Conservation (phyloP, 2,113 vertebrate genomes). For the Mus pahari region DNA sequence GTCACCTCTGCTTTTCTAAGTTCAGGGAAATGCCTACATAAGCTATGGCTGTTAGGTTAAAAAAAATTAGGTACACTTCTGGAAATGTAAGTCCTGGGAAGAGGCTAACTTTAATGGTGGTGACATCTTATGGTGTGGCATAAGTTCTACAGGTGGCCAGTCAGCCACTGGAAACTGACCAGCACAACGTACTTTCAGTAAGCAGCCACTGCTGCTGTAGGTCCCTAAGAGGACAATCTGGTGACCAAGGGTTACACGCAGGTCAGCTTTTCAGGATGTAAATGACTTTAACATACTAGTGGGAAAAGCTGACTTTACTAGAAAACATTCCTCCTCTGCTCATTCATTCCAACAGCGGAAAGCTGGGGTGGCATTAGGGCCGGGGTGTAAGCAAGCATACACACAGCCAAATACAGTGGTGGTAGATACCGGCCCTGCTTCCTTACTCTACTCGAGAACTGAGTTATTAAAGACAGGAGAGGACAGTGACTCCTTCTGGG, state of each 20-base stretch:
- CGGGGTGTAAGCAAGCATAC: not conserved
- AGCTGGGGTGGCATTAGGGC: not conserved
- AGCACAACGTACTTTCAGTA: not conserved
- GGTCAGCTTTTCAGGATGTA: not conserved
- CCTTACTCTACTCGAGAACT: not conserved
- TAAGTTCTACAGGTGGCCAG: not conserved
- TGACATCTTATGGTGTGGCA: not conserved
- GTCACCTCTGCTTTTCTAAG: not conserved
- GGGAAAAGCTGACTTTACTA: not conserved
- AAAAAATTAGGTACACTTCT: constrained; percentile 10
- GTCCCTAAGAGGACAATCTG: not conserved
- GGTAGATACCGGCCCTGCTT: not conserved
- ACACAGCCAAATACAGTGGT: not conserved
- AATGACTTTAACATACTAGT: not conserved
- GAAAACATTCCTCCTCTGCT: not conserved
- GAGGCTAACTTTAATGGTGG: constrained; percentile 25
- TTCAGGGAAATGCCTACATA: not conserved
- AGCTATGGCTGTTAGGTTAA: not conserved
- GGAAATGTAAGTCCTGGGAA: not conserved
- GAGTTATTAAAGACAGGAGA: not conserved
- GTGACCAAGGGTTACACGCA: not conserved
- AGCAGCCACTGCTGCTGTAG: not conserved
- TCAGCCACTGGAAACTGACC: not conserved
- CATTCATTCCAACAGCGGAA: not conserved
- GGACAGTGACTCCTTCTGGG: not conserved